Evolutionary conservation across 2,797 vertebrate genomes (phyloP).

Genomic region (Tauraco hartlaubi): DNA sequence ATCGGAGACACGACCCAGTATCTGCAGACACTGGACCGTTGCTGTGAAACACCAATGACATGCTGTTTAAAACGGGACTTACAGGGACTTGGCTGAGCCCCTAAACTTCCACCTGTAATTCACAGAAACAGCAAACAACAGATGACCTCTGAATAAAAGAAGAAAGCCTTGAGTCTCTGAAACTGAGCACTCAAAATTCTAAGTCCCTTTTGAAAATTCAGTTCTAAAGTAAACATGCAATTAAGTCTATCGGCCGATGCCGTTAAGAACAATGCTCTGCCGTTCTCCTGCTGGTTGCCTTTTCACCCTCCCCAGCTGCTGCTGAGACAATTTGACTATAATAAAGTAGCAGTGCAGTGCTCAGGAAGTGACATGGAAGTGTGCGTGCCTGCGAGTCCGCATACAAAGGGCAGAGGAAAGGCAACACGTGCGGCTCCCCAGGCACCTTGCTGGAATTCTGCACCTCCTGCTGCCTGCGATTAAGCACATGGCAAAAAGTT

Average conservation of each 20-base stretch:
- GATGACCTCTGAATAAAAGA: neutral
- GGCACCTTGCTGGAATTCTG: constrained; percentile 37
- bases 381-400: neutral
- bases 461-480: constrained; percentile 2
- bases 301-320: neutral
- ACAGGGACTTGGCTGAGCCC: neutral
- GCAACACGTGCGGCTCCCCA: neutral
- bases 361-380: neutral
- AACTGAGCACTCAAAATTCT: neutral
- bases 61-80: neutral
- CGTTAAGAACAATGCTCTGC: neutral
- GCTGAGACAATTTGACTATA: neutral
- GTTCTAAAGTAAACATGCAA: neutral
- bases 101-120: neutral
- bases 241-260: neutral
- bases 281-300: neutral
- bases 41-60: neutral
- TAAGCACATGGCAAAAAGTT: neutral
- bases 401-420: constrained; percentile 7
- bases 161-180: neutral
- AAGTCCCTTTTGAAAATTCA: neutral
- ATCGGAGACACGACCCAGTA: neutral
- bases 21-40: neutral
- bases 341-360: neutral
- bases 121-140: neutral